These are phyloP conservation scores for Aphelocoma coerulescens DNA, from an alignment of 2,113 vertebrate species.

Conservation along the genomic window DNA sequence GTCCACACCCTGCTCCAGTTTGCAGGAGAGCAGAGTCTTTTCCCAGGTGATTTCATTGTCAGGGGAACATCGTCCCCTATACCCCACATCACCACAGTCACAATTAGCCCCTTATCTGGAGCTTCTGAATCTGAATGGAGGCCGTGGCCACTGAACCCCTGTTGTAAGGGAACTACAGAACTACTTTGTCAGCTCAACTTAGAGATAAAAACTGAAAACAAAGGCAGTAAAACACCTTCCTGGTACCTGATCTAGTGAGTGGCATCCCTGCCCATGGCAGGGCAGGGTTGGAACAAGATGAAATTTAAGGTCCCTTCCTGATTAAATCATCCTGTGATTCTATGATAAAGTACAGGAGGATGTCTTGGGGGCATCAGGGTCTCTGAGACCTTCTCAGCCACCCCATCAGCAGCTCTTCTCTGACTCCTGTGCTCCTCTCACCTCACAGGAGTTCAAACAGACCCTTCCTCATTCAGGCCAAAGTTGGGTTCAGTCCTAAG, in stretches of 20 bases:
- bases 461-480: neutral
- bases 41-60: neutral
- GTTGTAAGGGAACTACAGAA: neutral
- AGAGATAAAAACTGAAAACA: neutral
- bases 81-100: neutral
- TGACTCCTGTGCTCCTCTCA: rapidly evolving
- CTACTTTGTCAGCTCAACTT: neutral
- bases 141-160: neutral
- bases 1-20: neutral
- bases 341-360: neutral
- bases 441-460: neutral
- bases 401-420: neutral
- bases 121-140: neutral
- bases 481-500: neutral
- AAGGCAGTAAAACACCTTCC: neutral
- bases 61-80: neutral
- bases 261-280: neutral
- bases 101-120: neutral
- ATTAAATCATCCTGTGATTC: neutral
- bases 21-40: neutral
- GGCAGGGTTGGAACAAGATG: neutral
- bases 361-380: neutral
- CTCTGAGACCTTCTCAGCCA: neutral
- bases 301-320: neutral
- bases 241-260: neutral